phyloP scores from a whole-genome alignment of 1,140 invertebrate species.

The Eciton burchellii region DNA sequence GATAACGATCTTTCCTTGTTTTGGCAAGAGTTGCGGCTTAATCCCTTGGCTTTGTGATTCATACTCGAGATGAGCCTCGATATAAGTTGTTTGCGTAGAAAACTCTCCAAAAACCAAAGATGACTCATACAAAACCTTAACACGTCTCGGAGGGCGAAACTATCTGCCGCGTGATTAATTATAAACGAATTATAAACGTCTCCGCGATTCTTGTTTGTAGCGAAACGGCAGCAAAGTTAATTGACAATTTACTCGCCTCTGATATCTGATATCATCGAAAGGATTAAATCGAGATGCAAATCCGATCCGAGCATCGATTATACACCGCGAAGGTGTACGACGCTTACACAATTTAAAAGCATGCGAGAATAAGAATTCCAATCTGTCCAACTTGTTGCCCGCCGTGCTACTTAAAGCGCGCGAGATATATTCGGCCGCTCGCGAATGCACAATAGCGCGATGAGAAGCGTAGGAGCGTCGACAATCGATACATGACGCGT shows the following conservation, averaged over 20 bases:
- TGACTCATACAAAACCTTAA: no score
- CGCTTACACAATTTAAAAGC: not conserved
- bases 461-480: not conserved
- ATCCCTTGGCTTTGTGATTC: no score
- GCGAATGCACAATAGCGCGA: not conserved
- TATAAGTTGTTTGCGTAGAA: no score
- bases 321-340: not conserved
- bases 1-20: no score
- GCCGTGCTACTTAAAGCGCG: not conserved
- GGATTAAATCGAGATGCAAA: not conserved
- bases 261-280: not conserved
- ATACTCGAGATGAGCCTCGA: no score
- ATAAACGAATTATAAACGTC: not conserved
- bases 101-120: no score
- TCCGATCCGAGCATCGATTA: not conserved
- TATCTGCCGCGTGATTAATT: not conserved
- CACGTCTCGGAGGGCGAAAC: constrained; percentile 1
- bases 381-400: not conserved
- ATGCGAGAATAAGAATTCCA: not conserved
- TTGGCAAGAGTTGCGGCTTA: no score
- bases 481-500: not conserved
- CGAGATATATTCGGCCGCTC: not conserved
- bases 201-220: not conserved
- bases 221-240: not conserved
- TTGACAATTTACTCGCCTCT: not conserved